Base-by-base conservation (phyloP, 2,888 invertebrate genomes). In the Steinernema hermaphroditum region DNA sequence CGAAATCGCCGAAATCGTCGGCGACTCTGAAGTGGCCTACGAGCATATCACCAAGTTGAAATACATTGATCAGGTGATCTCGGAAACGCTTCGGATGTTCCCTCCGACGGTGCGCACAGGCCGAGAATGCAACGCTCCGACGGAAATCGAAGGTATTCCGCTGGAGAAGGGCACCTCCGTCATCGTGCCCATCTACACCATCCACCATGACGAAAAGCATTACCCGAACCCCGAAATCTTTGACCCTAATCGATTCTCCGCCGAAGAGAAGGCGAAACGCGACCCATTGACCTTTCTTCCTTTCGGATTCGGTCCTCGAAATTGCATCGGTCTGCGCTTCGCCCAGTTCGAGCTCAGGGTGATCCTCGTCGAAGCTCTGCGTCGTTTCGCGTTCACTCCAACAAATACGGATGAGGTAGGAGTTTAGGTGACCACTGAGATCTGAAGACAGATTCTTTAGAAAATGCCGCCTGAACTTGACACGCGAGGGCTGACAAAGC, bases 1-100 rank as follows among this genome's bases (percentile, higher is more conserved):
- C 2, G 72, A 72, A 32, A 34, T 72, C 22, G 82, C 85, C 70
- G 75, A 80, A 68, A 88, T 89, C 0, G 78, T 90, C 27, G 37
- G 70, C 24, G n/a, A 62, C 14, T 2, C 1, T 1, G 41, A 70
- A 29, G 12, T 46, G 2, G 4, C 62, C 27, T 54, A 76, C 50
- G 75, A 76, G 16, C 19, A 8, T 32, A 41, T 76, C 41, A 1
- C 19, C 9, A 32, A 71, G 19, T 16, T 77, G 32, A 37, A 71
- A 1, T 77, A 77, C 34, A 14, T 74, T 72, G 77, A 77, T 19
- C 43, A 44, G 2, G 73, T 77, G 6, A 29, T 76, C 19, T 70
- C 71, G 16, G 77, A 77, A 46, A 16, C 74, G 1, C 44, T 77
- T 14, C 70, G 77, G 4, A 27, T 72, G 19, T 70, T 24, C 68